phyloP scores from a whole-genome alignment of 2,113 vertebrate genomes.

The Sphyrna mokarran region DNA sequence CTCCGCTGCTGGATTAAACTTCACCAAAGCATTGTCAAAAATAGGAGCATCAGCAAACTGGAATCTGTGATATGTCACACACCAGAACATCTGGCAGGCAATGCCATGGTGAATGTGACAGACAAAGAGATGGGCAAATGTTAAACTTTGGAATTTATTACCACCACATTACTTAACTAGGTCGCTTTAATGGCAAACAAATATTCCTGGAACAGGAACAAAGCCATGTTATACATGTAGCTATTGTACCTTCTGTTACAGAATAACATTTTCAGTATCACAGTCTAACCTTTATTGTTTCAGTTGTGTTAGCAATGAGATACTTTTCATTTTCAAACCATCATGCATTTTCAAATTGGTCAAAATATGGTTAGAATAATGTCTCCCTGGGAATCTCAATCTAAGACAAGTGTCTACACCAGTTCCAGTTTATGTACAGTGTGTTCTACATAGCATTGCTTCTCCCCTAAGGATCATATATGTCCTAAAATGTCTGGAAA shows the following conservation, averaged over 20 bases:
- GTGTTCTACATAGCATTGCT: not conserved
- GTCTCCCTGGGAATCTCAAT: not conserved
- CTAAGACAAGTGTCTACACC: not conserved
- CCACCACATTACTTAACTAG: not conserved
- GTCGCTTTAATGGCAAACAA: not conserved
- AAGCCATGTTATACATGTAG: not conserved
- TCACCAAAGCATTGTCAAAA: not conserved
- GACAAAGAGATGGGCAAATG: not conserved
- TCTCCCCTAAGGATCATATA: not conserved
- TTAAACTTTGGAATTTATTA: not conserved
- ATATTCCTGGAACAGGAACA: not conserved
- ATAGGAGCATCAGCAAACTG: not conserved
- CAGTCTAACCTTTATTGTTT: not conserved
- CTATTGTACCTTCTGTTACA: not conserved
- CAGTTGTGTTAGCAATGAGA: not conserved
- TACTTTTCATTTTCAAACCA: not conserved
- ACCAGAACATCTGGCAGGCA: not conserved
- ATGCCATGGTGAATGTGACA: not conserved
- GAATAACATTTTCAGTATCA: not conserved
- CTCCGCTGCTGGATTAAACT: not conserved
- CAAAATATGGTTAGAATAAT: not conserved
- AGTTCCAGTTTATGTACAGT: not conserved
- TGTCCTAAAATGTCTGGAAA: not conserved
- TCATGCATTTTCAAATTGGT: not conserved
- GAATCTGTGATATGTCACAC: not conserved